Evolutionary conservation across 2,888 invertebrate genomes (phyloP), one percentile per base, ranked within the genome.

Genomic region (Serrognathus titanus): DNA sequence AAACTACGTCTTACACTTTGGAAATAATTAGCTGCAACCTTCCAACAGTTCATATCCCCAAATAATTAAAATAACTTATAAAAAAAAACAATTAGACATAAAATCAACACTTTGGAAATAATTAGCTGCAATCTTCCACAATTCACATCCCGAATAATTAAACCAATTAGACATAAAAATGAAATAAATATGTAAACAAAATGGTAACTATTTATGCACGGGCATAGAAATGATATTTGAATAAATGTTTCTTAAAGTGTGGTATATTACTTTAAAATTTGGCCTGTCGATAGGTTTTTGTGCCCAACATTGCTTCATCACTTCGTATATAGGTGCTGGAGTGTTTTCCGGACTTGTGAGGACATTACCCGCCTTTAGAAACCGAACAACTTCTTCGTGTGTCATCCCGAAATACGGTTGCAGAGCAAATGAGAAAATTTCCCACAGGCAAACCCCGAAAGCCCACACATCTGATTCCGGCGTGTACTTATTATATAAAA

Each of bases 391-490:
- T 80, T 97, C 96, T 76, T 96, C 96, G 73, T 97, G 97, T 9
- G 95, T 95, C 90, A 96, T 91, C 4, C 96, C 97, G 76, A 94
- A 96, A 74, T 97, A 97, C 7, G 97, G 97, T 77, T 97, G 97
- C 60, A 96, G 81, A 20, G 96, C 96, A 79, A 94, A 97, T 47
- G 95, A 92, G 77, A 96, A 97, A 72, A 97, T 93, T 80, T 97
- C 97, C 97, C 97, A 97, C 43, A 97, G 81, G 71, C 94, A 92
- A 12, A 97, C 94, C 51, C 96, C 97, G 79, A 91, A 97, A 10
- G 97, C 96, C 97, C 97, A 97, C 1, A 97, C 94, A 79, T 97
- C 97, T 9, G 96, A 94, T 76, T 97, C 95, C 60, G 93, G 84
- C 10, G 97, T 96, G 78, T 96, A 97, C 76, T 95, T 95, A 78